A percentile compares a stretch with the other conserved stretches of the same genome.
phyloP scores from a whole-genome alignment of 2,113 vertebrate genomes.

The Caranx ignobilis region DNA sequence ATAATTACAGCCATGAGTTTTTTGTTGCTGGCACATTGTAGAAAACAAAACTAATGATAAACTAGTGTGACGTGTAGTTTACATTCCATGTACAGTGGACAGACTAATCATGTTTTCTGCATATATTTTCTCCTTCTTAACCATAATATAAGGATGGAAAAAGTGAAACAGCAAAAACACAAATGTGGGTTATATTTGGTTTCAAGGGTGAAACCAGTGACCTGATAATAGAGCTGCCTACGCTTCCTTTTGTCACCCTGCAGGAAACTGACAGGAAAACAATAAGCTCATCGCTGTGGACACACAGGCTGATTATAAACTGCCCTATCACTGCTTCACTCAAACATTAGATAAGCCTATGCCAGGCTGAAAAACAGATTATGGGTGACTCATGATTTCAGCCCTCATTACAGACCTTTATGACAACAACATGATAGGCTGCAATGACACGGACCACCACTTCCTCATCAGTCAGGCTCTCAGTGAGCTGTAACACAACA shows the following conservation, averaged over 20 bases:
- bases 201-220: conserved; percentile 6
- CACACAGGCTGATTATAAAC: conserved; percentile 33
- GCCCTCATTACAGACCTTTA: conserved; percentile 28
- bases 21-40: neutral
- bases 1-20: neutral
- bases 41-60: neutral
- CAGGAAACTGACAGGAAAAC: conserved; percentile 60
- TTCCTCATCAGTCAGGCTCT: neutral
- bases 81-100: neutral
- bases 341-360: conserved; percentile 56
- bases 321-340: conserved; percentile 35
- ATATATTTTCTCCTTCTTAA: neutral
- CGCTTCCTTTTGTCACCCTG: conserved; percentile 32
- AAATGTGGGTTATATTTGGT: conserved; percentile 31
- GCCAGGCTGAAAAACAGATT: conserved; percentile 33
- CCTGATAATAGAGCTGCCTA: conserved; percentile 46
- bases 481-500: neutral
- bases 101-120: neutral
- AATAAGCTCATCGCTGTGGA: conserved; percentile 39
- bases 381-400: conserved; percentile 42
- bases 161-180: conserved; percentile 20
- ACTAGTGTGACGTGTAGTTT: neutral
- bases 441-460: neutral
- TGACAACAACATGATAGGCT: neutral
- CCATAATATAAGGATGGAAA: neutral